Conservation (phyloP, 2,113 vertebrate species). For the Phalacrocorax brasilianus region DNA sequence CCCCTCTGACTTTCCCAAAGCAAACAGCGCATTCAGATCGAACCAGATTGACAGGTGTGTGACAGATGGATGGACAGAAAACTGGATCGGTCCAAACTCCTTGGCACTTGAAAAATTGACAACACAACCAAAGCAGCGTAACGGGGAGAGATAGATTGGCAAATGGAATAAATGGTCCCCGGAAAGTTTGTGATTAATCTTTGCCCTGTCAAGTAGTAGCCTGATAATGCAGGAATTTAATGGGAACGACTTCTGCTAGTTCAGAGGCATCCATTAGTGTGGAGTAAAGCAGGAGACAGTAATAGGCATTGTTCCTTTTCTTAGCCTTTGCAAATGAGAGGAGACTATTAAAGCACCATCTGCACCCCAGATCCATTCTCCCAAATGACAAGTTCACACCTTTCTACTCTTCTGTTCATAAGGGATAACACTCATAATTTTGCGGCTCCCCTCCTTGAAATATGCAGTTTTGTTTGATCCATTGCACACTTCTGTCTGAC, state of each 20-base stretch:
- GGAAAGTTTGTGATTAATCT: constrained; percentile 68
- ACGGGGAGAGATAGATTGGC: constrained; percentile 63
- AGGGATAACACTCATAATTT: neutral
- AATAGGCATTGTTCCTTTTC: constrained; percentile 34
- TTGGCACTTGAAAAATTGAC: constrained; percentile 71
- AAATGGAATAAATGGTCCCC: constrained; percentile 67
- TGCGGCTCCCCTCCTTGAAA: neutral
- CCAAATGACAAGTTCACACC: neutral
- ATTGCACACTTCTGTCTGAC: neutral
- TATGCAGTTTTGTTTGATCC: neutral
- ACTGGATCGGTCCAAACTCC: constrained; percentile 55
- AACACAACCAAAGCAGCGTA: constrained; percentile 56
- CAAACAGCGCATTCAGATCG: constrained; percentile 27
- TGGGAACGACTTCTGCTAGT: constrained; percentile 42
- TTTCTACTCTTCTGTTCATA: neutral
- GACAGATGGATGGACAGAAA: constrained; percentile 60
- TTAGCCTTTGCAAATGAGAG: constrained; percentile 26
- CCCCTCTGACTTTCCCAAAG: constrained; percentile 22
- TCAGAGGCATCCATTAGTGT: constrained; percentile 54
- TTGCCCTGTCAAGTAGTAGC: constrained; percentile 68
- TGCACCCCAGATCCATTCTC: neutral
- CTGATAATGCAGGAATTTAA: constrained; percentile 70
- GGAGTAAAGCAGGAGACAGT: constrained; percentile 17
- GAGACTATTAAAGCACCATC: neutral
- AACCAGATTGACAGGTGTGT: constrained; percentile 54